Evolutionary conservation across 2,113 vertebrate species (phyloP).

Genomic region (Eretmochelys imbricata): DNA sequence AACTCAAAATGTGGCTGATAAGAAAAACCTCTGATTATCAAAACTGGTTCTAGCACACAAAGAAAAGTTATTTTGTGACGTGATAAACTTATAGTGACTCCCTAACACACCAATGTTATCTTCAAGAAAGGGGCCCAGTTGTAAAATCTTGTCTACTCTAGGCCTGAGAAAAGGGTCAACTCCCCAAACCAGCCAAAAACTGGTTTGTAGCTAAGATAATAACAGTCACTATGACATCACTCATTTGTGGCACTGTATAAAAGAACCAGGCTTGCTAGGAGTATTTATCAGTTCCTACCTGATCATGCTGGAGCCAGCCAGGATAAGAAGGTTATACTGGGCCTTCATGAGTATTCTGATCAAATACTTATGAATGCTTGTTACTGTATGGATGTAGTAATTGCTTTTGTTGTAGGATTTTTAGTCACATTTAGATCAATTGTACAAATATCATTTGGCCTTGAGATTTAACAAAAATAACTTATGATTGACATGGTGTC

Average conservation of each 20-base stretch:
- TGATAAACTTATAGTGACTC: background rate
- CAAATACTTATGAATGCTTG: background rate
- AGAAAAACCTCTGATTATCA: background rate
- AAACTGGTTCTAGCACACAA: background rate
- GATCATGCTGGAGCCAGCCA: background rate
- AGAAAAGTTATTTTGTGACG: background rate
- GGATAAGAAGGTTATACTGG: background rate
- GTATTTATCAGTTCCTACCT: background rate
- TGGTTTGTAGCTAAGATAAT: background rate
- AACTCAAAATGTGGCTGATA: background rate
- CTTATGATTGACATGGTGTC: background rate
- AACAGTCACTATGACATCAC: background rate
- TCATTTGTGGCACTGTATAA: background rate
- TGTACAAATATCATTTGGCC: background rate
- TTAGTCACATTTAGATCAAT: background rate
- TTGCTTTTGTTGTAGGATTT: background rate
- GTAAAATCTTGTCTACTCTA: background rate
- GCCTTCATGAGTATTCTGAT: background rate
- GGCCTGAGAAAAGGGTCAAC: background rate
- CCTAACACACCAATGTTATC: background rate
- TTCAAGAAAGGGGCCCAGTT: background rate
- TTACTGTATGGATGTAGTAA: background rate
- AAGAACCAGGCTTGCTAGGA: background rate
- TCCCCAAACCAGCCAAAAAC: background rate
- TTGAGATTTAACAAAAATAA: background rate